Percentiles rank a stretch among this genome's conserved stretches.
Evolutionary conservation across 2,797 vertebrate species (phyloP).

Genomic region (Rhinophrynus dorsalis): DNA sequence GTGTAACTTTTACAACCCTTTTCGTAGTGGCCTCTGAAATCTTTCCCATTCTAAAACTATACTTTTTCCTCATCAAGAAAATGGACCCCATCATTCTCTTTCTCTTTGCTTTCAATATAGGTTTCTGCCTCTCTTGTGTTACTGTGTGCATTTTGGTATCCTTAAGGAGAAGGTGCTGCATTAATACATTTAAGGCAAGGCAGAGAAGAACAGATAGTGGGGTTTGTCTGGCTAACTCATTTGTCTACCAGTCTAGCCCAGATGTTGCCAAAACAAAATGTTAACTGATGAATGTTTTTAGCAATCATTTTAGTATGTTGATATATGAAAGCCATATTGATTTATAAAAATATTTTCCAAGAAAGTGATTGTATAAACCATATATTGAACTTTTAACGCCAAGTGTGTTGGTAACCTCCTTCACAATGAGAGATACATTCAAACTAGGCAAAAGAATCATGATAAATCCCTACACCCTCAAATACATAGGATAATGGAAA

Average conservation of each 20-base stretch:
- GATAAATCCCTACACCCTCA: too few relatives aligned
- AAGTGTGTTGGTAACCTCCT: too few relatives aligned
- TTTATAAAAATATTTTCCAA: too few relatives aligned
- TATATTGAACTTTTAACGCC: too few relatives aligned
- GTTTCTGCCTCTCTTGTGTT: conserved; percentile 3
- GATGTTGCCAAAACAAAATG: neutral
- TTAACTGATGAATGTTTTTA: neutral
- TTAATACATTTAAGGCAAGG: conserved; percentile 11
- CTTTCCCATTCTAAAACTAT: conserved; percentile 1
- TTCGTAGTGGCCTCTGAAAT: conserved; percentile 24
- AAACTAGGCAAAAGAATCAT: too few relatives aligned
- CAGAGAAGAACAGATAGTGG: conserved; percentile 17
- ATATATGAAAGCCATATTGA: too few relatives aligned
- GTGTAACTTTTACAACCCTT: conserved; percentile 14
- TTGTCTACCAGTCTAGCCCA: conserved; percentile 31
- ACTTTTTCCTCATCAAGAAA: neutral
- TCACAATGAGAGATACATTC: too few relatives aligned
- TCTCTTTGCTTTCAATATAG: conserved; percentile 11
- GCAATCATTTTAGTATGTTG: too few relatives aligned
- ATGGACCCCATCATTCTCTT: neutral
- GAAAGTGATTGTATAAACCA: too few relatives aligned
- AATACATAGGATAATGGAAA: too few relatives aligned
- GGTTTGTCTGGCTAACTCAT: conserved; percentile 34
- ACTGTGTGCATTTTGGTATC: neutral
- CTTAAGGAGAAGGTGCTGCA: neutral